Conservation (phyloP, 2,888 invertebrate species). For the Eugnorisma glareosa region DNA sequence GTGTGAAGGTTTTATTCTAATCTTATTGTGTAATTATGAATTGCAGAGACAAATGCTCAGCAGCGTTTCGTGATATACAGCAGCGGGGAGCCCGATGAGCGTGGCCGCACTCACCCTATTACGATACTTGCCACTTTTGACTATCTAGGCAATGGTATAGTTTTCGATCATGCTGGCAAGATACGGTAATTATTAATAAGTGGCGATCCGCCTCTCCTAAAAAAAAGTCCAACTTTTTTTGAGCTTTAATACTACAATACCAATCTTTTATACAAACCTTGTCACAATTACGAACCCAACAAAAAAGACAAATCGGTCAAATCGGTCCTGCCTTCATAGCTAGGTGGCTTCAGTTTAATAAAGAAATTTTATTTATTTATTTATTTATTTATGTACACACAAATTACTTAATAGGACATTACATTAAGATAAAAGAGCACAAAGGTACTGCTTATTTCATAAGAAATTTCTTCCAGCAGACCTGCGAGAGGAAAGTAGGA, state of each 20-base stretch:
- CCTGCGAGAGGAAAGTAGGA: no score
- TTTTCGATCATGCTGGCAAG: slow-evolving; percentile 86
- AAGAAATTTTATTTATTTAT: no score
- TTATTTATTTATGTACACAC: no score
- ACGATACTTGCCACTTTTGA: slow-evolving; percentile 86
- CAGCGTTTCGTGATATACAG: slow-evolving; percentile 85
- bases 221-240: not conserved
- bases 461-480: no score
- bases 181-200: slow-evolving; percentile 77
- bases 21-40: not conserved
- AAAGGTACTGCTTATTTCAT: no score
- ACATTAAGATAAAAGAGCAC: no score
- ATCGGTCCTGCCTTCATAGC: not conserved
- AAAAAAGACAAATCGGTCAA: not conserved
- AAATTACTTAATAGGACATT: no score
- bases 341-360: no score
- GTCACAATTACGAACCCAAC: not conserved
- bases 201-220: no score
- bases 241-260: not conserved
- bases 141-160: slow-evolving; percentile 85
- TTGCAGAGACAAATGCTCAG: slow-evolving; percentile 82
- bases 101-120: slow-evolving; percentile 80
- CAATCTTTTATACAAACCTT: not conserved
- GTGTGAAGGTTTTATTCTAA: not conserved
- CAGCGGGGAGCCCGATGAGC: slow-evolving; percentile 83